Base-by-base conservation (phyloP, 2,888 invertebrate genomes). In the Agrilus biguttatus region DNA sequence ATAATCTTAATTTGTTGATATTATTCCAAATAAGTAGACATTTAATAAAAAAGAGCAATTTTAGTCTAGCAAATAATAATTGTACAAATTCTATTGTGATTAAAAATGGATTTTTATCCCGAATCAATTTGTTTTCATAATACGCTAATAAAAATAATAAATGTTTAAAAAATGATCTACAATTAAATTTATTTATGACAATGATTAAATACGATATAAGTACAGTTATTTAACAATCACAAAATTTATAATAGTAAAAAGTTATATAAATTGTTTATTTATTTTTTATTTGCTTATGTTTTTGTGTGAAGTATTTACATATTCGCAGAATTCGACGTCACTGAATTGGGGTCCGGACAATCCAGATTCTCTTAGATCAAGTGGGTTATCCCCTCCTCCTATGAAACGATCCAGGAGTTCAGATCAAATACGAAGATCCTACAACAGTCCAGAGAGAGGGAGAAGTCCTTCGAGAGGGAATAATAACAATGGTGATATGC, bases 391-490 rank as follows among this genome's bases (percentile, higher is more conserved):
- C 64, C 75, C 77, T 32, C 75, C 76, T 44, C 81, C 83, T 21
- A 78, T 80, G 41, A 80, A 81, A 58, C 72, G 83, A 56, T 78
- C 80, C 50, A 71, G 82, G 55, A 78, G 80, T 50, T 79, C 78
- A 10, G 79, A 80, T 58, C 69, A 81, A 46, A 48, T 49, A 40
- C 55, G 59, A 46, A 55, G 50, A 21, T 54, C 54, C 41, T 62
- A 55, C 47, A 28, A 28, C 28, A 60, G 60, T 10, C 63, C 63
- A 36, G 72, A 71, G 49, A 62, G 69, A 54, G 68, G 61, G 33
- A 63, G 72, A 43, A 78, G 78, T 63, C 78, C 79, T 36, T 74
- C 76, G 36, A 70, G 76, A 45, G 68, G 75, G 53, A 72, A 73
- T 45, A 73, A 74, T 54, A 74, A 21, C 7, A 21, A 77, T 52